Percentiles rank a stretch among this genome's conserved stretches.
These are phyloP conservation scores for Enoplolaimus lenunculus DNA, from an alignment of 2,888 invertebrate species.

Conservation along the genomic window DNA sequence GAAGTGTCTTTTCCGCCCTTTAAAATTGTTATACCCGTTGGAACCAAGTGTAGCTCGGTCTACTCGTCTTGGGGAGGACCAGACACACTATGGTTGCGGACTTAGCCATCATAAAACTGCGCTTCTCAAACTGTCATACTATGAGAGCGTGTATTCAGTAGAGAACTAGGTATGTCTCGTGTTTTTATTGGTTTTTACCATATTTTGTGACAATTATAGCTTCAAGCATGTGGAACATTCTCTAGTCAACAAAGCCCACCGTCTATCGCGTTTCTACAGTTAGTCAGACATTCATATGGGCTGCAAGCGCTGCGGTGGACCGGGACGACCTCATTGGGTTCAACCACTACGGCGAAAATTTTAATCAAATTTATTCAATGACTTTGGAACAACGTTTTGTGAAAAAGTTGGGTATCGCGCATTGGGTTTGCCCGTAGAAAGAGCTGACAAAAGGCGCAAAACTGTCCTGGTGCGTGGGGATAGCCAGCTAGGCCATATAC, in stretches of 20 bases:
- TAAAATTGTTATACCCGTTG: background rate
- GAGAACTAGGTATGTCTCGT: background rate
- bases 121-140: background rate
- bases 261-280: background rate
- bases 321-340: background rate
- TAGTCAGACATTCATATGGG: background rate
- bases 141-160: background rate
- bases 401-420: background rate
- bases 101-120: background rate
- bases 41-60: background rate
- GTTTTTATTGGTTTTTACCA: background rate
- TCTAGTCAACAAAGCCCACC: background rate
- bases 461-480: background rate
- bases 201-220: background rate
- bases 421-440: background rate
- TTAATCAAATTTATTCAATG: background rate
- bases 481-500: background rate
- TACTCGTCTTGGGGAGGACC: background rate
- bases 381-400: background rate
- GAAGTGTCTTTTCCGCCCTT: background rate
- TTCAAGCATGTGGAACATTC: background rate
- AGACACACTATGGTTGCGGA: background rate
- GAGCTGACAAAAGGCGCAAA: background rate
- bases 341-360: background rate
- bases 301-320: background rate